Evolutionary conservation across 1,140 invertebrate genomes (phyloP).

Genomic region (Caenorhabditis tropicalis): DNA sequence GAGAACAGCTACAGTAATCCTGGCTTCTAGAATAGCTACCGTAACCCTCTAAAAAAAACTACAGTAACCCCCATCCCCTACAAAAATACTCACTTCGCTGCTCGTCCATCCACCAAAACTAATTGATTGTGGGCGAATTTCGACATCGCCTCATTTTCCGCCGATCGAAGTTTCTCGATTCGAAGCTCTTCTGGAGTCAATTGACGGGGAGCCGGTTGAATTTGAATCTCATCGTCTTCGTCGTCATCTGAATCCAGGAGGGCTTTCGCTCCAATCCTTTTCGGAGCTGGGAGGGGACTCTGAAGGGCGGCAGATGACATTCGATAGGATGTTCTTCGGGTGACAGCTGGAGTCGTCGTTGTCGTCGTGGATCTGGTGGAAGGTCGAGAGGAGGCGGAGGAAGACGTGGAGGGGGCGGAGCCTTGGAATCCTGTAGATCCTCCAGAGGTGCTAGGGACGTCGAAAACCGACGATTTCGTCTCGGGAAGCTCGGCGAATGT

Average conservation of each 20-base stretch:
- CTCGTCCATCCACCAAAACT: background rate
- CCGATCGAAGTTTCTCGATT: background rate
- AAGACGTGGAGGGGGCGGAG: too few species aligned
- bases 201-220: background rate
- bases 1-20: background rate
- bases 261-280: background rate
- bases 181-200: background rate
- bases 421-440: too few species aligned
- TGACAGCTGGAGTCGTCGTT: background rate
- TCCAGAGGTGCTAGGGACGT: too few species aligned
- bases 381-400: background rate
- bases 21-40: too few species aligned
- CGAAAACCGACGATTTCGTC: too few species aligned
- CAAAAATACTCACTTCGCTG: background rate
- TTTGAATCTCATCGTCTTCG: background rate
- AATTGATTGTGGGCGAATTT: slow-evolving; percentile 29
- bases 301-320: background rate
- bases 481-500: background rate
- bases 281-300: background rate
- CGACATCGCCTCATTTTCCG: background rate
- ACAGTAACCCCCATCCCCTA: background rate
- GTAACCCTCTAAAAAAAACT: background rate
- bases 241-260: background rate
- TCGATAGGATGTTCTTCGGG: background rate
- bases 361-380: background rate